These are phyloP conservation scores for Dascillus cervinus DNA, from an alignment of 2,888 invertebrate species.

Conservation along the genomic window DNA sequence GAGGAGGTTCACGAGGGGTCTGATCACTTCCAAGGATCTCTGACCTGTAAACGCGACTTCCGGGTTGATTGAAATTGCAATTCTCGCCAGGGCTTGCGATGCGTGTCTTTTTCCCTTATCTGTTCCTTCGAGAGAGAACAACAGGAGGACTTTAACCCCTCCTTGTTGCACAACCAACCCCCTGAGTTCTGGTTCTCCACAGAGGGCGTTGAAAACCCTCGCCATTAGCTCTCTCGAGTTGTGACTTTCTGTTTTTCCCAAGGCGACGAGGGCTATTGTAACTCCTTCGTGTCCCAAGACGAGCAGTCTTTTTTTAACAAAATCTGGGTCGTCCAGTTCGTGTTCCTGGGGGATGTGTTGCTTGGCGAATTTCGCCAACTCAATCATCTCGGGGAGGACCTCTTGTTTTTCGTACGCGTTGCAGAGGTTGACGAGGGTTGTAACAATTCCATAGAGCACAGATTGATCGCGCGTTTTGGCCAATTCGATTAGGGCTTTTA, in stretches of 20 bases:
- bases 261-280: constrained; percentile 77
- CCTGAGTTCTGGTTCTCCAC: constrained; percentile 71
- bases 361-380: constrained; percentile 97
- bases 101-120: constrained; percentile 65
- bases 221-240: constrained; percentile 87
- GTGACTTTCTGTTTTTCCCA: constrained; percentile 88
- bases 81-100: constrained; percentile 86
- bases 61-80: constrained; percentile 94
- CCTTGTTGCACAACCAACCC: constrained; percentile 94
- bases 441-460: constrained; percentile 83
- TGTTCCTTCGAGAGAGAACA: constrained; percentile 77
- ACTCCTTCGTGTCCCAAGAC: constrained; percentile 80
- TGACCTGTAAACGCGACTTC: constrained; percentile 97
- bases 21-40: constrained; percentile 76
- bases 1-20: constrained; percentile 78
- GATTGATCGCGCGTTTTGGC: constrained; percentile 84
- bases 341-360: constrained; percentile 98
- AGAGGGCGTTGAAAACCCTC: constrained; percentile 84
- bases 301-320: constrained; percentile 67
- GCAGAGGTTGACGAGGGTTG: constrained; percentile 91
- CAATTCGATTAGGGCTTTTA: constrained; percentile 80
- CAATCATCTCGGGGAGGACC: constrained; percentile 90
- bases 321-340: constrained; percentile 83
- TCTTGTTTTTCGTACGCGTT: constrained; percentile 98
- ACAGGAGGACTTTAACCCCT: constrained; percentile 82